phyloP scores from a whole-genome alignment of 2,888 invertebrate species.

The Cataglyphis cursor region DNA sequence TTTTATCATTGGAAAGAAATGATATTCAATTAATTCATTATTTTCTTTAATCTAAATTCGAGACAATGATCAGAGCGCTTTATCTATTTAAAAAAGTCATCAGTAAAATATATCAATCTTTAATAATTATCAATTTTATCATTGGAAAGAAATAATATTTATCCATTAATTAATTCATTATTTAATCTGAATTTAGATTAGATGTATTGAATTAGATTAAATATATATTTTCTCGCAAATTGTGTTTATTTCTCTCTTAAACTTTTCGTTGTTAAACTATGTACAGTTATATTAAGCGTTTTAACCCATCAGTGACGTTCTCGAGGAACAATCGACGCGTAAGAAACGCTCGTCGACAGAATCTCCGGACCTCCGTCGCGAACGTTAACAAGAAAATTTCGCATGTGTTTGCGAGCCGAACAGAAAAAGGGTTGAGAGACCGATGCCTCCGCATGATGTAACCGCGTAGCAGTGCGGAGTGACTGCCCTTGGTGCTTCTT shows the following conservation, averaged over 20 bases:
- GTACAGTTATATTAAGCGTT: not conserved
- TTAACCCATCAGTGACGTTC: not conserved
- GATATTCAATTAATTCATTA: not conserved
- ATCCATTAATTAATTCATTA: not conserved
- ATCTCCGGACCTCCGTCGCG: constrained; percentile 37
- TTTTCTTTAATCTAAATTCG: not conserved
- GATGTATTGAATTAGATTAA: not conserved
- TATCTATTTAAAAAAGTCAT: too few relatives aligned
- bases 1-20: not conserved
- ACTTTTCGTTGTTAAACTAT: not conserved
- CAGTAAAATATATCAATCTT: too few relatives aligned
- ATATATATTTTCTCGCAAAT: not conserved
- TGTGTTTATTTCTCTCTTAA: not conserved
- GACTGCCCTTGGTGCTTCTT: constrained; percentile 43
- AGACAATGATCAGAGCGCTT: too few relatives aligned
- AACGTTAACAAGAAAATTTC: constrained; percentile 45
- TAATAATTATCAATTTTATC: too few relatives aligned
- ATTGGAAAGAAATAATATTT: not conserved
- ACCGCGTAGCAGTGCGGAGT: constrained; percentile 26
- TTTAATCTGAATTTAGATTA: not conserved
- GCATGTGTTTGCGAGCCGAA: constrained; percentile 37
- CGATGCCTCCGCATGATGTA: constrained; percentile 54
- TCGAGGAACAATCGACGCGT: not conserved
- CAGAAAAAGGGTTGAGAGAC: constrained; percentile 41
- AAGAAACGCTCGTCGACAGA: not conserved